These are phyloP conservation scores for Parthenolecanium corni DNA, from an alignment of 2,888 invertebrate genomes.

Conservation along the genomic window DNA sequence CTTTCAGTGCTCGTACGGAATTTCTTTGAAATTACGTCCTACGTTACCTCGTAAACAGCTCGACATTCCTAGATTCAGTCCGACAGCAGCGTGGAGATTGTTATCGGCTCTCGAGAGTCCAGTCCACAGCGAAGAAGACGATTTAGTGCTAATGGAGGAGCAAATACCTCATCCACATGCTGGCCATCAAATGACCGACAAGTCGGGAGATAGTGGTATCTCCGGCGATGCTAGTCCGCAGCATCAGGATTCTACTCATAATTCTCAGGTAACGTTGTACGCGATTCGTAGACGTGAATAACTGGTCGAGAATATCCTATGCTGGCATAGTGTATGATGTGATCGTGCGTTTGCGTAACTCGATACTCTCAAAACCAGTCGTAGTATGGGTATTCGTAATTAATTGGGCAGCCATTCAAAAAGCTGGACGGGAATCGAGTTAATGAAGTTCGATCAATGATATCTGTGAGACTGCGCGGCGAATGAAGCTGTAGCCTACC, in stretches of 20 bases:
- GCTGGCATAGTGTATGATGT: not conserved
- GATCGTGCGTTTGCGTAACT: not conserved
- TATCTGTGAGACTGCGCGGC: too few relatives aligned
- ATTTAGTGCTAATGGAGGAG: conserved; percentile 43
- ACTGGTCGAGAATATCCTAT: not conserved
- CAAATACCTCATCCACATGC: conserved; percentile 38
- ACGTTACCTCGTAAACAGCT: conserved; percentile 67
- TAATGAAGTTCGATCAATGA: too few relatives aligned
- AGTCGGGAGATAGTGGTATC: conserved; percentile 73
- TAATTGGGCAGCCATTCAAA: too few relatives aligned
- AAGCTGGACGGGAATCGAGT: too few relatives aligned
- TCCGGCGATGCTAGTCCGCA: conserved; percentile 60
- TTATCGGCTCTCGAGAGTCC: conserved; percentile 49
- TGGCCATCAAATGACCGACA: conserved; percentile 44
- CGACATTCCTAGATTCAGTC: conserved; percentile 67
- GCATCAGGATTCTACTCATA: conserved; percentile 35
- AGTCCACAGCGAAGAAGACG: conserved; percentile 34
- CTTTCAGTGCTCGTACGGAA: conserved; percentile 35
- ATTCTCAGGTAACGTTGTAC: conserved; percentile 36
- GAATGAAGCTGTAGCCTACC: too few relatives aligned
- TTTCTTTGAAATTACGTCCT: conserved; percentile 61
- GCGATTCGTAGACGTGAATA: not conserved
- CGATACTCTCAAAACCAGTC: too few relatives aligned
- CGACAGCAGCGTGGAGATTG: conserved; percentile 70
- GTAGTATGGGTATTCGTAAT: too few relatives aligned